phyloP scores from a whole-genome alignment of 2,888 invertebrate species.

The Nephrocerus scutellatus region DNA sequence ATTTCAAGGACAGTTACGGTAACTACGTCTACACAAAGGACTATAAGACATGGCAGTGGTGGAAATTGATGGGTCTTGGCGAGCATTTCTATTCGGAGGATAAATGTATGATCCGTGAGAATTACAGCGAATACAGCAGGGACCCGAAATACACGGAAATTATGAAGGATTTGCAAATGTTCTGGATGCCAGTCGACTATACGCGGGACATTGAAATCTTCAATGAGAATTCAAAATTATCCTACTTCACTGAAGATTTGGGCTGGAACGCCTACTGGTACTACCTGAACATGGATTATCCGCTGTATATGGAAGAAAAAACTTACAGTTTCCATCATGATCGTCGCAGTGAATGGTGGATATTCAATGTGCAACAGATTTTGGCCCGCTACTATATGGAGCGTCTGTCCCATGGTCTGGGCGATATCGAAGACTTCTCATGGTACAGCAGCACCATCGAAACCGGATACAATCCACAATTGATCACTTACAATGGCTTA shows the following conservation, averaged over 20 bases:
- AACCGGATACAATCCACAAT: conserved; percentile 53
- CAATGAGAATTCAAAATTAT: conserved; percentile 52
- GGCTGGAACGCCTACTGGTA: conserved; percentile 59
- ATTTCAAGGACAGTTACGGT: conserved; percentile 17
- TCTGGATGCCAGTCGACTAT: conserved; percentile 49
- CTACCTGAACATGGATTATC: conserved; percentile 53
- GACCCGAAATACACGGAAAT: conserved; percentile 19
- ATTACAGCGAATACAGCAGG: conserved; percentile 15
- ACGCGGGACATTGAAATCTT: conserved; percentile 48
- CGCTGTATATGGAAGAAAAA: conserved; percentile 55
- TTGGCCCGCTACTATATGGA: conserved; percentile 61
- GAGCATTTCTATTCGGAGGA: conserved; percentile 22
- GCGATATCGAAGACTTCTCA: conserved; percentile 52
- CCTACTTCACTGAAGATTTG: conserved; percentile 65
- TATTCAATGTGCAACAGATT: conserved; percentile 58
- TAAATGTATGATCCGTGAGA: conserved; percentile 20
- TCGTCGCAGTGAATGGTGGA: conserved; percentile 57
- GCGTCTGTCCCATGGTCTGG: conserved; percentile 57
- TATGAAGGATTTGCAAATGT: conserved; percentile 24
- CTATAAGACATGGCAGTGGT: conserved; percentile 28
- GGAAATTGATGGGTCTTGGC: conserved; percentile 28
- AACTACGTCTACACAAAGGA: conserved; percentile 20
- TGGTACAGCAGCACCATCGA: conserved; percentile 48
- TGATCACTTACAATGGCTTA: conserved; percentile 54
- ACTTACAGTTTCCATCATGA: conserved; percentile 50